A percentile compares a stretch with the other conserved stretches of the same genome.
Evolutionary conservation across 2,888 invertebrate species (phyloP).

Genomic region (Amphipoea oculea): DNA sequence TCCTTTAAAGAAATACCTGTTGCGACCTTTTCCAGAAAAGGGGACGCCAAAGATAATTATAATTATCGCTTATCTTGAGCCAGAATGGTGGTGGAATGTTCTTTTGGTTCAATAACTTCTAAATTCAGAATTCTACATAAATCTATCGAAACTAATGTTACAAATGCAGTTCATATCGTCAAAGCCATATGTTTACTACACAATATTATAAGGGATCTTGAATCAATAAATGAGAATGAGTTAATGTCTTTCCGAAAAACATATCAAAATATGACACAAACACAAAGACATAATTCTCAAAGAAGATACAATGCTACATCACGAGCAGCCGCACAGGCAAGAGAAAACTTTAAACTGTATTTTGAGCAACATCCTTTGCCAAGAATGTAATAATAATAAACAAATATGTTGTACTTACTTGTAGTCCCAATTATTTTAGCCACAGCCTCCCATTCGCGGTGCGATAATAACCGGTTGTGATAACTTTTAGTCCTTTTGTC

Average conservation of each 20-base stretch:
- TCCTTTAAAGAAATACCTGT: constrained; percentile 54
- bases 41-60: constrained; percentile 58
- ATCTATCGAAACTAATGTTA: constrained; percentile 56
- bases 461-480: constrained; percentile 52
- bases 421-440: constrained; percentile 52
- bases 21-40: constrained; percentile 52
- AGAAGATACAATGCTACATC: constrained; percentile 54
- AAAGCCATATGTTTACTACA: constrained; percentile 60
- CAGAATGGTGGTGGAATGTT: constrained; percentile 58
- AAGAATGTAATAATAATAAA: constrained; percentile 44
- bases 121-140: constrained; percentile 61
- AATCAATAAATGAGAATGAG: constrained; percentile 54
- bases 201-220: constrained; percentile 60
- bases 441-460: constrained; percentile 50
- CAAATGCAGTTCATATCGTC: constrained; percentile 58
- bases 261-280: constrained; percentile 46
- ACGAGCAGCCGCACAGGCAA: constrained; percentile 59
- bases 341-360: constrained; percentile 55
- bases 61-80: constrained; percentile 61
- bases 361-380: constrained; percentile 46
- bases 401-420: constrained; percentile 51
- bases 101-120: constrained; percentile 60
- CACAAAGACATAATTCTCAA: constrained; percentile 51
- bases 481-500: constrained; percentile 51
- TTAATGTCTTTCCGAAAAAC: constrained; percentile 50